Evolutionary conservation across 2,888 invertebrate species (phyloP).

Genomic region (Teleogryllus oceanicus): DNA sequence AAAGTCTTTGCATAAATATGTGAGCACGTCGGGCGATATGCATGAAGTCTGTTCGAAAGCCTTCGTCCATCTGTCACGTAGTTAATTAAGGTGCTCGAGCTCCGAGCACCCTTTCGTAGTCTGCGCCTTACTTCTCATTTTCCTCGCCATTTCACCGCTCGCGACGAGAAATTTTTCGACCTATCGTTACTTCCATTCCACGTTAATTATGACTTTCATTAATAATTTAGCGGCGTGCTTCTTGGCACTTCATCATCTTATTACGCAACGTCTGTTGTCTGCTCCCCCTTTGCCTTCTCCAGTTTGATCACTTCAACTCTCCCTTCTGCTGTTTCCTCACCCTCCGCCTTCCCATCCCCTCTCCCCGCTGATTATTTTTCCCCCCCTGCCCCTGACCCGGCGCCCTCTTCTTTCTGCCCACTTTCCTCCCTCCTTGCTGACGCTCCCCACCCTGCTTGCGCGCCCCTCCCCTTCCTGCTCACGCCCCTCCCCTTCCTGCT

Average conservation of each 20-base stretch:
- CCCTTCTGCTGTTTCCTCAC: not conserved
- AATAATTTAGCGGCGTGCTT: not conserved
- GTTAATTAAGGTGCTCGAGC: not conserved
- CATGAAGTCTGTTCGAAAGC: not conserved
- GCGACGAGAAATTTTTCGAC: not conserved
- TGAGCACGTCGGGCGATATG: no score
- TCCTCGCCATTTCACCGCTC: not conserved
- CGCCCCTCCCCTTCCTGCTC: no score
- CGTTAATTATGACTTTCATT: slow-evolving; percentile 1
- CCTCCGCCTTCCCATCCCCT: no score
- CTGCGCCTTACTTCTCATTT: not conserved
- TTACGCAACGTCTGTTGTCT: not conserved
- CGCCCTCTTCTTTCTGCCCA: no score
- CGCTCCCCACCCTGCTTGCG: no score
- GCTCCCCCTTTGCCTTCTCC: not conserved
- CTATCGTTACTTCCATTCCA: not conserved
- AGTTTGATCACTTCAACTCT: not conserved
- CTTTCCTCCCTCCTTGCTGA: no score
- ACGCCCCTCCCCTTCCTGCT: no score
- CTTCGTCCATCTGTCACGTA: not conserved
- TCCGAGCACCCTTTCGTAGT: no score
- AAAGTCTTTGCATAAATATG: no score
- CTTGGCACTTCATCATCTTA: slow-evolving; percentile 18
- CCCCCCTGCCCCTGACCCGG: no score
- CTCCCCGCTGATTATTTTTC: not conserved